Base-by-base conservation (phyloP, 1,140 invertebrate species). In the Drosophila aff. region DNA sequence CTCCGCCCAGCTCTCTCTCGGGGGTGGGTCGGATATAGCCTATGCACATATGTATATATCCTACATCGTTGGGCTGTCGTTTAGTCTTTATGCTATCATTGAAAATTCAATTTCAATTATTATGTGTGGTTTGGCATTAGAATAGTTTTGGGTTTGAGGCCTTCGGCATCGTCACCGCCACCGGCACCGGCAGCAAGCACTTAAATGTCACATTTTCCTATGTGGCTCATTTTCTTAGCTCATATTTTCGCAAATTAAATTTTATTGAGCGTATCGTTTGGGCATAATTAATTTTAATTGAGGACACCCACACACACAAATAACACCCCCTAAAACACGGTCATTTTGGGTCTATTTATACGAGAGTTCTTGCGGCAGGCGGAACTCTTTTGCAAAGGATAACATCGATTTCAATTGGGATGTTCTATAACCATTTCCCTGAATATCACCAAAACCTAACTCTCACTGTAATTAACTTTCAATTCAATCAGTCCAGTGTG, bases 231-330 rank as follows among this genome's bases (percentile, higher is more conserved):
- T 84, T 87, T 87, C 83, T 84, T 87, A 78, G 82, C 74, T 89
- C 84, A 86, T 86, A 91, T 82, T 86, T 86, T 91, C 76, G 73
- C 66, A 91, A 91, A 91, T 91, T 87, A 87, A 91, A 91, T 91
- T 91, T 91, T 91, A 91, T 91, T 91, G 83, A 81, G 87, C 87
- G 87, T 91, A 91, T 91, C 87, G 89, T 76, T 91, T 87, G 89
- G 89, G 89, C 78, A 90, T 91, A 91, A 91, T 91, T 91, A 91
- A 91, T 83, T 91, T 91, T 91, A 91, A 91, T 91, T 91, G 87
- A 91, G 87, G 87, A 87, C 87, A 77, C 61, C 65, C 3, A 4
- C 53, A 71, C 38, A 60, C 38, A 60, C 57, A 6, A 18, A 59
- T 21, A 63, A 40, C 53, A 26, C 52, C 52, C 53, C 53, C 41